Percentiles rank a stretch among this genome's conserved stretches.
Conservation (phyloP, 2,113 vertebrate genomes). For the Zeus faber region DNA sequence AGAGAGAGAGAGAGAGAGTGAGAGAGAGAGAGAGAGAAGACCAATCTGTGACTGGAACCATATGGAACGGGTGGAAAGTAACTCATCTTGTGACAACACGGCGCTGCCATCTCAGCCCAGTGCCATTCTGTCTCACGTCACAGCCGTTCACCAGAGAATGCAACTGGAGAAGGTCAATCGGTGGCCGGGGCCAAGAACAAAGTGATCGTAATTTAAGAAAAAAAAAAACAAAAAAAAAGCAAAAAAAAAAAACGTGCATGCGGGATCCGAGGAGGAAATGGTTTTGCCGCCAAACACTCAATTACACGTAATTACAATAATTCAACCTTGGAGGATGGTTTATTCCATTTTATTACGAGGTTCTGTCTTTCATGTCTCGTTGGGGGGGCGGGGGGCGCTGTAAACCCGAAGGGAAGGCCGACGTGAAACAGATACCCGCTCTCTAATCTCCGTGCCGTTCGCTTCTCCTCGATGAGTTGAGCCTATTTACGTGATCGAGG, state of each 20-base stretch:
- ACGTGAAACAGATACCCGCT: conserved; percentile 63
- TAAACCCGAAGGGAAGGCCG: conserved; percentile 39
- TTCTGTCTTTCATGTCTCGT: conserved; percentile 62
- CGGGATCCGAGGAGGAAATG: conserved; percentile 68
- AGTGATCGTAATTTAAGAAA: conserved; percentile 60
- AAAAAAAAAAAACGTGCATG: conserved; percentile 46
- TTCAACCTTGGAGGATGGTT: conserved; percentile 70
- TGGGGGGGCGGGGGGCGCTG: conserved; percentile 5
- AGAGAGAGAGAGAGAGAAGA: conserved; percentile 35
- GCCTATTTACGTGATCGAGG: conserved; percentile 33
- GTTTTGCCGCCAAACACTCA: conserved; percentile 72
- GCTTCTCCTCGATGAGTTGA: conserved; percentile 57
- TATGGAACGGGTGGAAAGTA: conserved; percentile 51
- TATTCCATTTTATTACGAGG: conserved; percentile 73
- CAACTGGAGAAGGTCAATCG: conserved; percentile 70
- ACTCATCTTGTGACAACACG: conserved; percentile 1
- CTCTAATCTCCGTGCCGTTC: conserved; percentile 46
- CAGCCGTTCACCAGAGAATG: conserved; percentile 56
- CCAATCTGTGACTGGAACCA: conserved; percentile 62
- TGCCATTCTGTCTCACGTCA: conserved; percentile 61
- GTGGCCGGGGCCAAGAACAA: conserved; percentile 66
- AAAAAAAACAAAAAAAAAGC: background rate
- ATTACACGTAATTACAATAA: conserved; percentile 75
- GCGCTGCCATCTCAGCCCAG: conserved; percentile 1
- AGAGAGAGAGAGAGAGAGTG: background rate